phyloP scores from a whole-genome alignment of 2,797 vertebrate genomes.

The Acrossocheilus fasciatus region DNA sequence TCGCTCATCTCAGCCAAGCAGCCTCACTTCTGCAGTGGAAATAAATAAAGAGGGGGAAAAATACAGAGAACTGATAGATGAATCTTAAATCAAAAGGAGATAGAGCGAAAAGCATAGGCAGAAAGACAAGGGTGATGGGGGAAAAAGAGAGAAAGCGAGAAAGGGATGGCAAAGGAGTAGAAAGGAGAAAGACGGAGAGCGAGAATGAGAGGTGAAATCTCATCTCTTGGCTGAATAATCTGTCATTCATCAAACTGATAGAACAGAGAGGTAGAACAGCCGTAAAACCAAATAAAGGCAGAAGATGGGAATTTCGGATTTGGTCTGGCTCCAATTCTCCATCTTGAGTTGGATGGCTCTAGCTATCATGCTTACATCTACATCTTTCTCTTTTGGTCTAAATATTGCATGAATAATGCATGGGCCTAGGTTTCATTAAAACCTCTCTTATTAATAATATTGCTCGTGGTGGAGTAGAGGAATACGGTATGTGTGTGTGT shows the following conservation, averaged over 20 bases:
- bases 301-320: constrained; percentile 52
- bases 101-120: constrained; percentile 41
- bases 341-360: constrained; percentile 40
- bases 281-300: constrained; percentile 54
- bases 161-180: constrained; percentile 49
- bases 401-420: constrained; percentile 83
- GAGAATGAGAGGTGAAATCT: constrained; percentile 70
- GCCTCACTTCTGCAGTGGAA: constrained; percentile 66
- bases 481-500: constrained; percentile 18
- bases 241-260: constrained; percentile 79
- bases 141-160: constrained; percentile 63
- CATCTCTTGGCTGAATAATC: constrained; percentile 78
- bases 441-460: constrained; percentile 80
- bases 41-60: constrained; percentile 63
- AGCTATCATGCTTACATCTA: constrained; percentile 67
- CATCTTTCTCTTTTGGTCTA: constrained; percentile 68
- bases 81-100: constrained; percentile 64
- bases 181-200: constrained; percentile 18
- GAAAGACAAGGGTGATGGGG: constrained; percentile 55
- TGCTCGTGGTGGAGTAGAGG: constrained; percentile 66
- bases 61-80: constrained; percentile 60
- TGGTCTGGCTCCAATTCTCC: constrained; percentile 55
- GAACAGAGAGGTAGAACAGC: constrained; percentile 63
- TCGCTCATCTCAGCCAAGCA: constrained; percentile 70
- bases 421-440: constrained; percentile 75